These are phyloP conservation scores for Pteropus alecto DNA, from an alignment of 2,113 vertebrate species.

Conservation along the genomic window DNA sequence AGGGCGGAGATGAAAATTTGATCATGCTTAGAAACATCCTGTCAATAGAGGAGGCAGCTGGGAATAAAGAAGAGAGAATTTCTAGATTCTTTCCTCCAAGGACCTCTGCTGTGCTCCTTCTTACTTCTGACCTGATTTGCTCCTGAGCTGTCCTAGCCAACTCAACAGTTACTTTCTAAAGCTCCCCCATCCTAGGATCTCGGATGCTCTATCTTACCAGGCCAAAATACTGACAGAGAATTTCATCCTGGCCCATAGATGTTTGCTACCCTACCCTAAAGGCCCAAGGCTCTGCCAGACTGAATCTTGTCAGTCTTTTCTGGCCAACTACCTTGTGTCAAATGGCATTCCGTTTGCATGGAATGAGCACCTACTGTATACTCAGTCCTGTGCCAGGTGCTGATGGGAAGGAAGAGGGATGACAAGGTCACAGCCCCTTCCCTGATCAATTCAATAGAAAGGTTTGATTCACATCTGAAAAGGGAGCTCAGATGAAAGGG, in stretches of 20 bases:
- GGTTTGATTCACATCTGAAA: not conserved
- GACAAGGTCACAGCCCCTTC: not conserved
- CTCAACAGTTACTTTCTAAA: not conserved
- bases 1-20: not conserved
- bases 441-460: not conserved
- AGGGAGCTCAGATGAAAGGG: not conserved
- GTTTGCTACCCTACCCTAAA: not conserved
- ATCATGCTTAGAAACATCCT: not conserved
- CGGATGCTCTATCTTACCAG: not conserved
- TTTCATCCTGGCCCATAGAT: not conserved
- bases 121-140: not conserved
- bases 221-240: not conserved
- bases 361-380: not conserved
- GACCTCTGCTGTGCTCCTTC: not conserved
- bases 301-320: slow-evolving; percentile 16
- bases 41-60: not conserved
- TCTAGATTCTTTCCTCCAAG: not conserved
- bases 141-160: not conserved
- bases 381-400: not conserved
- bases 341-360: not conserved
- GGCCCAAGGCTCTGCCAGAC: not conserved
- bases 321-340: not conserved
- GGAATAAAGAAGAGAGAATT: not conserved
- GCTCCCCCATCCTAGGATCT: not conserved
- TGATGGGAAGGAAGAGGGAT: not conserved